A percentile compares a stretch with the other conserved stretches of the same genome.
Evolutionary conservation across 2,113 vertebrate species (phyloP).

Genomic region (Pangasianodon gigas): DNA sequence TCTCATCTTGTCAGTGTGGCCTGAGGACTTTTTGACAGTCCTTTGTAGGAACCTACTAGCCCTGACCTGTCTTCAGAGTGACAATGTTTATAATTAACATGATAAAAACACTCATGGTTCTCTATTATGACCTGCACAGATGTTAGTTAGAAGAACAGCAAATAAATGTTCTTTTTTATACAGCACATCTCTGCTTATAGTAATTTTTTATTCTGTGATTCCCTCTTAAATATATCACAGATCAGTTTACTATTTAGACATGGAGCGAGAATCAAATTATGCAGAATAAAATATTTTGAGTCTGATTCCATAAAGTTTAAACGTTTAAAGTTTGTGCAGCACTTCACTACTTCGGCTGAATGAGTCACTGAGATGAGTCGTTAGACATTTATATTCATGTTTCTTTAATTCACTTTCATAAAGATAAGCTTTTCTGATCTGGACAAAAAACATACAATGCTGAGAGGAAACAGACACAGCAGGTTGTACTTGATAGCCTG

Average conservation of each 20-base stretch:
- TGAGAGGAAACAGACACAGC: background rate
- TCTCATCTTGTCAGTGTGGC: slow-evolving; percentile 27
- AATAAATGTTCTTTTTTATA: background rate
- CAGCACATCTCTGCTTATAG: background rate
- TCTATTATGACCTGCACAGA: background rate
- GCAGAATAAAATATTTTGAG: background rate
- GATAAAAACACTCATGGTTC: background rate
- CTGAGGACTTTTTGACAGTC: slow-evolving; percentile 21
- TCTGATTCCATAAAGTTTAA: background rate
- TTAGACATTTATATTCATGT: background rate
- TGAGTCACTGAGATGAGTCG: background rate
- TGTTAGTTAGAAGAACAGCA: background rate
- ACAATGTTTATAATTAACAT: background rate
- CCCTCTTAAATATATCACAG: background rate
- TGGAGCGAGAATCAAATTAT: background rate
- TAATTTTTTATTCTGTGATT: background rate
- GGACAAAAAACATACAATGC: background rate
- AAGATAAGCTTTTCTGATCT: background rate
- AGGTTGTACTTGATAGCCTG: background rate
- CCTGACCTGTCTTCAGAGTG: slow-evolving; percentile 24
- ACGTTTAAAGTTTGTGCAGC: background rate
- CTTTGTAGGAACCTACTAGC: slow-evolving; percentile 10
- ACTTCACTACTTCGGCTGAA: background rate
- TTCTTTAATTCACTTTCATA: background rate
- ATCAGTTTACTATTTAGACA: background rate